Base-by-base conservation (phyloP, 2,113 vertebrate species). In the Kryptolebias marmoratus region DNA sequence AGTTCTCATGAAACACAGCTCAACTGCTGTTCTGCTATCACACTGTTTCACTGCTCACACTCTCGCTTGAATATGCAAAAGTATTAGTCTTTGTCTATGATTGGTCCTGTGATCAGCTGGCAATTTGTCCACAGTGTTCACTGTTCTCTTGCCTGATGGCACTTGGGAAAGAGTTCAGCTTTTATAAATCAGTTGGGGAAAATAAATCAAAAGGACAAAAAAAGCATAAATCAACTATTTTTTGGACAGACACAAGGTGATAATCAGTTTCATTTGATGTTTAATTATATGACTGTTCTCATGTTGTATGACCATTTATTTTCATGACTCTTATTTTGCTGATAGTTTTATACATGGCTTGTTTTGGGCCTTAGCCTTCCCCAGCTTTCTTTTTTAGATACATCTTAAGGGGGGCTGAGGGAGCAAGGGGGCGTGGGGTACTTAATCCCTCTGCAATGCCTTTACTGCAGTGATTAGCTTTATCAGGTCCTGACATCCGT, bases 401-500 rank as follows among this genome's bases (percentile, higher is more conserved):
- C 68, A 71, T 79, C 77, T 86, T 82, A 1, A 2, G 57, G 69
- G 48, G 69, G 67, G 61, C 9, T 18, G 49, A 1, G 14, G 65
- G 57, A 32, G 62, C 10, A 68, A 53, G 56, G 16, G 50, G 55
- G 32, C 76, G 66, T 28, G 68, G 56, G 68, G 61, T 59, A 55
- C 81, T 82, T 80, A 90, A 90, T 90, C 91, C 88, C 82, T 16
- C 48, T 22, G 70, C 74, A 64, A 68, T 79, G 77, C 79, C 82
- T 88, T 89, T 91, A 84, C 79, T 44, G 58, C 66, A 70, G 85
- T 89, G 91, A 93, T 91, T 90, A 93, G 77, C 85, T 72, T 92
- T 91, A 91, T 93, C 87, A 90, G 86, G 79, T 60, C 86, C 85
- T 81, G 79, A 90, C 87, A 93, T 89, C 88, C 85, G 71, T 89